A percentile compares a stretch with the other conserved stretches of the same genome.
These are phyloP conservation scores for human (Homo sapiens) DNA, from an alignment of 2,113 vertebrate species.

Conservation along the genomic window DNA sequence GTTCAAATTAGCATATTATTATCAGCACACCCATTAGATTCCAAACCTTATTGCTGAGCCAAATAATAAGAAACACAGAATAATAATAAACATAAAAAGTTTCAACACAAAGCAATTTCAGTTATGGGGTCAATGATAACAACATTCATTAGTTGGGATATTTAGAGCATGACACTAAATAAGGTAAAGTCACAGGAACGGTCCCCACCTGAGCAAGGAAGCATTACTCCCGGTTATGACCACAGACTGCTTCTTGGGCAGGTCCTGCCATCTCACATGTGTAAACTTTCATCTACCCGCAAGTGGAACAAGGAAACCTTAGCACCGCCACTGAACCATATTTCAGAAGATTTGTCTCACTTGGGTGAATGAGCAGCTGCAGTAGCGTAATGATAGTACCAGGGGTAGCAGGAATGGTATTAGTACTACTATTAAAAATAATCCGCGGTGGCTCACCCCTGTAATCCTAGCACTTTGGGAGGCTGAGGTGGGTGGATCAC, in stretches of 20 bases:
- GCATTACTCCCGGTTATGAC: neutral
- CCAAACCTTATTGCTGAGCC: neutral
- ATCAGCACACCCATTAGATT: neutral
- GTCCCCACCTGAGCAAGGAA: neutral
- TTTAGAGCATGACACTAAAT: neutral
- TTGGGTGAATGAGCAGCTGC: neutral
- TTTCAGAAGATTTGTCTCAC: neutral
- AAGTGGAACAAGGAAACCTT: neutral
- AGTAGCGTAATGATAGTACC: rapidly evolving
- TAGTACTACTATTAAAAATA: neutral
- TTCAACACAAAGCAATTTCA: neutral
- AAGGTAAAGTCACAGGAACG: neutral
- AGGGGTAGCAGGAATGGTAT: no score
- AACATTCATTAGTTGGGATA: neutral
- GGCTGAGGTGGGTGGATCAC: no score
- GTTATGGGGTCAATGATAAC: neutral
- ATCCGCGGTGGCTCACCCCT: no score
- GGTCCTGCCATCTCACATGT: no score
- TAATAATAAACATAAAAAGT: neutral
- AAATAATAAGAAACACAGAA: neutral
- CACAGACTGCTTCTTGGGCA: neutral
- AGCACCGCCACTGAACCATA: neutral
- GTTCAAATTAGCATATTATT: slow-evolving; percentile 27
- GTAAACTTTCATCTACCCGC: neutral
- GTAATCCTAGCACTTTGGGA: no score